Evolutionary conservation across 2,113 vertebrate species (phyloP), one percentile per base, ranked within the genome.

Genomic region (Setophaga coronata): DNA sequence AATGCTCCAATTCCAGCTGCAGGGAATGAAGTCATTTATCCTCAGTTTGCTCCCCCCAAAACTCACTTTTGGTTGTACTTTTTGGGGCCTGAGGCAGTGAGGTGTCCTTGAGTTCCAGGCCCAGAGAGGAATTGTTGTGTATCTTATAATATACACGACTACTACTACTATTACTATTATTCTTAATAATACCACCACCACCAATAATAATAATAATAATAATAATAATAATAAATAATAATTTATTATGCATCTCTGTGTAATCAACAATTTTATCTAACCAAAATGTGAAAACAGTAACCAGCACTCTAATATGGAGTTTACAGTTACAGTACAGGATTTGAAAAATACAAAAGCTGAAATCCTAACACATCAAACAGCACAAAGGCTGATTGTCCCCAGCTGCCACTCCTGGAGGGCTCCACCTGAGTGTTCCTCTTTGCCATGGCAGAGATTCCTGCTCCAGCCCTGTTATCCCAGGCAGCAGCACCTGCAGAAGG

Each of bases 41-140:
- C 29, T 7, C 57, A 40, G 34, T 33, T 33, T 77, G 57, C 57
- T 33, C 21, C 29, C 23, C 34, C 6, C 5, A 14, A 1, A 2
- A 1, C 1, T 61, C 21, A 38, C 2, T 61, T 61, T 3, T 33
- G 3, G 4, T 24, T 8, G 0, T 19, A 2, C 2, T 40, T 50
- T 76, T 26, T 15, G 28, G 2, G 28, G 2, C 4, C 3, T 77
- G 43, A 40, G 16, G 28, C 57, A 60, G 34, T 48, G 43, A 18
- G 45, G 34, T 25, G 34, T 50, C 28, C 57, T 40, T 40, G 57
- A 25, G 45, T 5, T 16, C 5, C 43, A 60, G 26, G 56, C 45
- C 29, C 2, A 5, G 56, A 26, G 38, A n/a, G 29, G 28, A 8
- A n/a, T n/a, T 25, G 21, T 15, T 48, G 7, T 34, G 1, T 16